Conservation (phyloP, 1,140 invertebrate genomes). For the Leptinotarsa lineolata region DNA sequence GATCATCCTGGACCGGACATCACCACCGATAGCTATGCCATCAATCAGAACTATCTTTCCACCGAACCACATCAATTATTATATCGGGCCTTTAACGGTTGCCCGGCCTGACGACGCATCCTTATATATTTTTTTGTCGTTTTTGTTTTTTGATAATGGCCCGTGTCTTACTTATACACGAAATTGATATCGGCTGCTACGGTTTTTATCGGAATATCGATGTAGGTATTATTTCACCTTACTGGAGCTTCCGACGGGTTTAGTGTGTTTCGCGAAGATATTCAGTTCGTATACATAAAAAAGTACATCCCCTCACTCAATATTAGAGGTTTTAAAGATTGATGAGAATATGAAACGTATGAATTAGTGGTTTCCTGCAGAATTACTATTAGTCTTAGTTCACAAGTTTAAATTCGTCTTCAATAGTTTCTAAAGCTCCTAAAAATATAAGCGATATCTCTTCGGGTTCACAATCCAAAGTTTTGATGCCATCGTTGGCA, state of each 20-base stretch:
- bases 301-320: too few relatives aligned
- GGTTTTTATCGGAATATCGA: conserved; percentile 6
- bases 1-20: conserved; percentile 52
- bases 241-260: neutral
- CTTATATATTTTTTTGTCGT: conserved; percentile 13
- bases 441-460: too few relatives aligned
- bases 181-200: conserved; percentile 14
- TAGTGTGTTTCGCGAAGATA: too few relatives aligned
- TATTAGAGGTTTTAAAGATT: too few relatives aligned
- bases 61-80: conserved; percentile 47
- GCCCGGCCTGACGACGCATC: conserved; percentile 18
- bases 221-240: neutral
- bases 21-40: conserved; percentile 49
- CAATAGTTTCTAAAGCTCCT: too few relatives aligned
- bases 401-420: too few relatives aligned
- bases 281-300: too few relatives aligned
- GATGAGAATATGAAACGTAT: too few relatives aligned
- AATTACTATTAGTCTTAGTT: too few relatives aligned
- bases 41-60: conserved; percentile 53
- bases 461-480: too few relatives aligned
- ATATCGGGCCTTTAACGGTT: conserved; percentile 19
- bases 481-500: too few relatives aligned
- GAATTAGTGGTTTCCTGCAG: too few relatives aligned
- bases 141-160: conserved; percentile 23
- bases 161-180: conserved; percentile 19